Base-by-base conservation (phyloP, 2,888 invertebrate genomes). In the Neria commutata region DNA sequence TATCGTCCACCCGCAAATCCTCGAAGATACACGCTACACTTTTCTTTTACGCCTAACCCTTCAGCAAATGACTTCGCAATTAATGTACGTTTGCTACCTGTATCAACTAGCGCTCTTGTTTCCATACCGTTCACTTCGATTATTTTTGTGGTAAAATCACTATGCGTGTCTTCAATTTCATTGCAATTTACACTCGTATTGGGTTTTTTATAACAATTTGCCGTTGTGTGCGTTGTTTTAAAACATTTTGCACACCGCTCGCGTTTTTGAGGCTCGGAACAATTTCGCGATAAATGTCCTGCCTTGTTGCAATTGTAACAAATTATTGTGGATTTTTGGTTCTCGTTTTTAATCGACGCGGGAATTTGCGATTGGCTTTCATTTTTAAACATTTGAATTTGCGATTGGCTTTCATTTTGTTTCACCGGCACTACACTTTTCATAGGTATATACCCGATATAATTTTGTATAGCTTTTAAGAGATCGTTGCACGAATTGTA, bases 221-320 rank as follows among this genome's bases (percentile, higher is more conserved):
- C 2, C 16, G 53, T 49, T 33, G 42, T 5, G 45, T 54, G 29
- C 33, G 54, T 17, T 24, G 17, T n/a, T n/a, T n/a, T n/a, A n/a
- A n/a, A n/a, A 11, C 58, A 54, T 26, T 11, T 42, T 14, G 11
- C 34, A 17, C 56, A 53, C 11, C 60, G 26, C 24, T 46, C 24
- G 19, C 45, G 56, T 16, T 23, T 16, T 19, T 61, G 60, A 17
- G 57, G 57, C 23, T 56, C 60, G 17, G 46, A 46, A 46, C 56
- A 56, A 16, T 53, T 56, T 48, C 23, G 29, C 6, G 56, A 19
- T n/a, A 42, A 56, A 23, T 56, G 56, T 5, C 56, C 60, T n/a
- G 50, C 19, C 50, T 60, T 53, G n/a, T 49, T 49, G 50, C 56
- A 56, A 40, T 60, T 60, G 40, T 47, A 60, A 16, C 47, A 56